Conservation (phyloP, 2,888 invertebrate genomes). For the Steinernema carpocapsae region DNA sequence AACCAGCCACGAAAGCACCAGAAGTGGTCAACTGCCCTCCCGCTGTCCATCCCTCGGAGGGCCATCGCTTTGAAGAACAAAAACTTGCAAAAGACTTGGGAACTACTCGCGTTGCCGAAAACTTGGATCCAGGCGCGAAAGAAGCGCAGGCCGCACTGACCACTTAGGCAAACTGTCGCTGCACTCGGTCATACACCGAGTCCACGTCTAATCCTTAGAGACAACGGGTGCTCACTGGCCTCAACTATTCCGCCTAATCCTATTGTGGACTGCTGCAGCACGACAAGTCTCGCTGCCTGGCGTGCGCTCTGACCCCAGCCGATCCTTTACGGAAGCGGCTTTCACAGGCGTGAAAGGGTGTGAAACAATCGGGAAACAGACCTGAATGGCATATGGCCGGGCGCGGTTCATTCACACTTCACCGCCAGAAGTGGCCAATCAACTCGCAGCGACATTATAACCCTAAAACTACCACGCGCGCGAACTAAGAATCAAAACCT, state of each 20-base stretch:
- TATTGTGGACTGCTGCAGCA: constrained; percentile 28
- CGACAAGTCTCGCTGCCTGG: constrained; percentile 18
- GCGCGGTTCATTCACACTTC: constrained; percentile 9
- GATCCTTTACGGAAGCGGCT: constrained; percentile 28
- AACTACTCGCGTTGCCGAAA: too few species aligned
- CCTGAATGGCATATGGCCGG: constrained; percentile 14
- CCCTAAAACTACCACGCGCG: not conserved
- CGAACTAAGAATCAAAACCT: constrained; percentile 15
- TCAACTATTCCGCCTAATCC: constrained; percentile 34
- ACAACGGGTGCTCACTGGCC: constrained; percentile 34
- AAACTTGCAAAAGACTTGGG: too few species aligned
- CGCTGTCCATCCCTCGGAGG: too few species aligned
- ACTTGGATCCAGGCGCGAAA: too few species aligned
- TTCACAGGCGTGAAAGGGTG: constrained; percentile 25
- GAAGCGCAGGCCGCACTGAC: not conserved
- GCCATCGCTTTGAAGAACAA: too few species aligned
- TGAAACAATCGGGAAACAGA: constrained; percentile 23
- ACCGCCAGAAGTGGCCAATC: not conserved
- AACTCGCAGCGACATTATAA: constrained; percentile 1
- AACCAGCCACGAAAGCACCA: constrained; percentile 11
- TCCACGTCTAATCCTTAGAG: constrained; percentile 32
- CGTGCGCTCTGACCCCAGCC: constrained; percentile 10
- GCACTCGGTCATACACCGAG: constrained; percentile 1
- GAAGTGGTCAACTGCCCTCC: constrained; percentile 24
- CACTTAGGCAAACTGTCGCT: not conserved